Percentiles rank a stretch among this genome's conserved stretches.
These are phyloP conservation scores for Microcebus griseorufus DNA, from an alignment of 2,113 vertebrate species.

Conservation along the genomic window DNA sequence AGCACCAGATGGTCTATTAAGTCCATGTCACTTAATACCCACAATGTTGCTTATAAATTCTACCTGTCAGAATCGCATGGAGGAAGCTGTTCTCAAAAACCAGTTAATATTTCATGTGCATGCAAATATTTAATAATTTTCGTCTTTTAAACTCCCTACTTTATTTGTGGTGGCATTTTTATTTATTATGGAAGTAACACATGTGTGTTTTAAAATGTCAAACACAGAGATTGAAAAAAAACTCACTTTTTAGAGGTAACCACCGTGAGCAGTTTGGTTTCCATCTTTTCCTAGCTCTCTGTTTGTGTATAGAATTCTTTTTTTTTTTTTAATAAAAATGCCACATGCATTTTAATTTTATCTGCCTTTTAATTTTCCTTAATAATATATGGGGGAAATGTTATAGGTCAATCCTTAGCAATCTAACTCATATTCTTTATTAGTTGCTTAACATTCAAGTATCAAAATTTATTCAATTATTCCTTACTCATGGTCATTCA, in stretches of 20 bases:
- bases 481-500: neutral
- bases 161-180: constrained; percentile 1
- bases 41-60: neutral
- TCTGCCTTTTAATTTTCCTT: constrained; percentile 13
- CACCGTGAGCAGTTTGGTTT: neutral
- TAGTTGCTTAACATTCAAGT: neutral
- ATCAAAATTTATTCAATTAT: constrained; percentile 9
- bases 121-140: neutral
- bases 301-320: neutral
- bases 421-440: neutral
- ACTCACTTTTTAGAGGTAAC: neutral
- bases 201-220: constrained; percentile 1
- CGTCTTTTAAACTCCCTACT: neutral
- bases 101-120: neutral
- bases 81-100: neutral
- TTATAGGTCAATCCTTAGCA: neutral
- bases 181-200: neutral
- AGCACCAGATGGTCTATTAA: constrained; percentile 11
- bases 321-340: neutral
- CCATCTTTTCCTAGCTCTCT: neutral
- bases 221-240: neutral
- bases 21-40: constrained; percentile 25
- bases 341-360: neutral
- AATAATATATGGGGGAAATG: neutral
- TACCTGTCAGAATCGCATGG: neutral